Evolutionary conservation across 2,797 vertebrate genomes (phyloP).

Genomic region (Meriones psammophilus): DNA sequence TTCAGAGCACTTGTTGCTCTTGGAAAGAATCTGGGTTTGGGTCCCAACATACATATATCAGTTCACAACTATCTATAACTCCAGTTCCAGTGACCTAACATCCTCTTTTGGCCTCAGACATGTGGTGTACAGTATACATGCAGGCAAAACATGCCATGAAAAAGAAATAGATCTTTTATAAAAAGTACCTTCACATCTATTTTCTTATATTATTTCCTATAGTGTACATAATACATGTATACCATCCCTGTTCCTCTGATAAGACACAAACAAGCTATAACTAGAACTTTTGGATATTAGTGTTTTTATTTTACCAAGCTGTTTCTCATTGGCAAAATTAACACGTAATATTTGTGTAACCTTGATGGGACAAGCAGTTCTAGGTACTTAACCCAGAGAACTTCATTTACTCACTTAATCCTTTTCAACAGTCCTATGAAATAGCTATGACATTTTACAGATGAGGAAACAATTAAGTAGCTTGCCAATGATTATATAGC

Average conservation of each 20-base stretch:
- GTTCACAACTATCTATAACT: not conserved
- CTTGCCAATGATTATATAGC: slow-evolving; percentile 23
- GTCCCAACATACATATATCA: not conserved
- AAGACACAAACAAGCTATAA: slow-evolving; percentile 54
- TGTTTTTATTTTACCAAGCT: slow-evolving; percentile 64
- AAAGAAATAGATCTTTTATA: not conserved
- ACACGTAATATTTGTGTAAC: slow-evolving; percentile 56
- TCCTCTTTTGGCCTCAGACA: not conserved
- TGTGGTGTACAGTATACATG: not conserved
- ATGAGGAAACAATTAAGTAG: slow-evolving; percentile 66
- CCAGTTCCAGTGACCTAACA: not conserved
- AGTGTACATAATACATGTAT: slow-evolving; percentile 41
- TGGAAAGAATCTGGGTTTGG: not conserved
- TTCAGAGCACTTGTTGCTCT: not conserved
- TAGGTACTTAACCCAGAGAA: slow-evolving; percentile 59
- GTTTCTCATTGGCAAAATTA: slow-evolving; percentile 25
- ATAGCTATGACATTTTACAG: slow-evolving; percentile 62
- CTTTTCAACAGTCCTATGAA: slow-evolving; percentile 52
- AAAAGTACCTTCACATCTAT: slow-evolving; percentile 4
- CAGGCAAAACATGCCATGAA: not conserved
- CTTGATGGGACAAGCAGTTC: slow-evolving; percentile 34
- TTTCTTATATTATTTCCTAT: slow-evolving; percentile 59
- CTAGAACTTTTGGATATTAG: slow-evolving; percentile 52
- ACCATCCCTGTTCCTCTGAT: slow-evolving; percentile 35
- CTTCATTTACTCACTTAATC: slow-evolving; percentile 40